Evolutionary conservation across 2,888 invertebrate genomes (phyloP).

Genomic region (Scaptomyza cyrtandrae): DNA sequence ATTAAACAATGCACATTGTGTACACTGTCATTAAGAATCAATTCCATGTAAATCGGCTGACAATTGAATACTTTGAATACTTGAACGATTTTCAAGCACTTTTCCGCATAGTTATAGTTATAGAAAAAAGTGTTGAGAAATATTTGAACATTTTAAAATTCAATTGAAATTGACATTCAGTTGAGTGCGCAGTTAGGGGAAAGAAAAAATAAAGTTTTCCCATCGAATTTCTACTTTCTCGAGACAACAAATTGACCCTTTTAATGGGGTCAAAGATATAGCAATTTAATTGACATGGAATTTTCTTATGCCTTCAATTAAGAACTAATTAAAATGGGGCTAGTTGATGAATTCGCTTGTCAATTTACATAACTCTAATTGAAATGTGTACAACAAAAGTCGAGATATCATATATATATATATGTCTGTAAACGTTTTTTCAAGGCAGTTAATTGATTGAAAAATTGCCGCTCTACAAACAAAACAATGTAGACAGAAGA

Average conservation of each 20-base stretch:
- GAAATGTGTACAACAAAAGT: slow-evolving; percentile 44
- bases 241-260: slow-evolving; percentile 17
- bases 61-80: slow-evolving; percentile 55
- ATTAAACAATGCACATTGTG: slow-evolving; percentile 11
- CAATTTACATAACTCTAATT: slow-evolving; percentile 50
- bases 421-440: background rate
- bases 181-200: slow-evolving; percentile 35
- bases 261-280: slow-evolving; percentile 30
- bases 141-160: slow-evolving; percentile 1
- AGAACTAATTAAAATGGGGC: slow-evolving; percentile 36
- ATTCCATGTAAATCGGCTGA: slow-evolving; percentile 43
- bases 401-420: background rate
- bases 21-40: slow-evolving; percentile 30
- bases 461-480: slow-evolving; percentile 42
- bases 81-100: slow-evolving; percentile 17
- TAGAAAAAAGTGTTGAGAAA: background rate
- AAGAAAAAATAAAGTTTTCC: slow-evolving; percentile 26
- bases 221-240: slow-evolving; percentile 41
- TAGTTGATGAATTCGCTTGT: slow-evolving; percentile 24
- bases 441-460: slow-evolving; percentile 35
- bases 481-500: background rate
- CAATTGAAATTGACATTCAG: slow-evolving; percentile 48
- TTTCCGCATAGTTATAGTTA: slow-evolving; percentile 60
- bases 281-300: slow-evolving; percentile 43
- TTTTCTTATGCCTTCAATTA: slow-evolving; percentile 46